Conservation (phyloP, 2,113 vertebrate genomes). For the Shinisaurus crocodilurus region DNA sequence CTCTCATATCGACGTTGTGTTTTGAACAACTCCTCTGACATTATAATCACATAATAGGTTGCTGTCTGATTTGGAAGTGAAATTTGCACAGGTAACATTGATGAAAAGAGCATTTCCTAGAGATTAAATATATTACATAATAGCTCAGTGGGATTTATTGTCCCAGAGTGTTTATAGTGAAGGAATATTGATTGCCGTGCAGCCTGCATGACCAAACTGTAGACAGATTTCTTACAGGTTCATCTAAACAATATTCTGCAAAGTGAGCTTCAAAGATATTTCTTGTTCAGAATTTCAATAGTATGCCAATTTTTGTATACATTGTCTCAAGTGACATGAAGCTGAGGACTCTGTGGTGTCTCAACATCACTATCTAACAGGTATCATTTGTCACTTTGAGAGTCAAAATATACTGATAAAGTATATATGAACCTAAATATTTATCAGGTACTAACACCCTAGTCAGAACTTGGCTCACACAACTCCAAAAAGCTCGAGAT, state of each 20-base stretch:
- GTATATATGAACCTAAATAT: neutral
- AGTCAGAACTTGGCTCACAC: neutral
- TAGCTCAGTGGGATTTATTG: neutral
- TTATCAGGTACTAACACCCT: neutral
- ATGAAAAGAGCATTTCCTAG: neutral
- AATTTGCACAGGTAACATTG: neutral
- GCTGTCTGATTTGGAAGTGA: neutral
- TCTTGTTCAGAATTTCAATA: neutral
- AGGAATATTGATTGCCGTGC: slow-evolving; percentile 7
- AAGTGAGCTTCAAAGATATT: neutral
- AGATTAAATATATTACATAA: slow-evolving; percentile 13
- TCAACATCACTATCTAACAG: neutral
- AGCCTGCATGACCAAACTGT: neutral
- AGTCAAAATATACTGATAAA: neutral
- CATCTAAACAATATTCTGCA: neutral
- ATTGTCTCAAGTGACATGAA: neutral
- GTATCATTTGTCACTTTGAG: neutral
- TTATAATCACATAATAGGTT: neutral
- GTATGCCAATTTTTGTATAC: neutral
- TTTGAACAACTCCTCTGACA: neutral
- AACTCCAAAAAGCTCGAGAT: neutral
- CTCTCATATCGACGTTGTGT: neutral
- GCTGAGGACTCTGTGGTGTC: neutral
- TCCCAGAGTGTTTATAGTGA: neutral
- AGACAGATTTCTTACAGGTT: neutral